Base-by-base conservation (phyloP, 2,797 vertebrate genomes). In the Sebastes hopkinsi region DNA sequence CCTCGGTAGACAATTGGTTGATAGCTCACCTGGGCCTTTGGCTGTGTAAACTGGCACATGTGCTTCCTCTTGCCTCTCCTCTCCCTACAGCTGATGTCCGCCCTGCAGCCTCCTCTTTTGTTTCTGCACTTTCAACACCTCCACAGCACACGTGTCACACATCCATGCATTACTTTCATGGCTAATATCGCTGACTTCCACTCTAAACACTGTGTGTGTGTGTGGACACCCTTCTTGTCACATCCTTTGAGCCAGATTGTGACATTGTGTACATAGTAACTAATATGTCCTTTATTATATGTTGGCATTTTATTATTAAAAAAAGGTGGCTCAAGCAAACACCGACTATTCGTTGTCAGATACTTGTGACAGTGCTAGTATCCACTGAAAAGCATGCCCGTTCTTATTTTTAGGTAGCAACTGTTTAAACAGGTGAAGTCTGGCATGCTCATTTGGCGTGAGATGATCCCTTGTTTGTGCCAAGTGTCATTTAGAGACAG, bases 351-450 rank as follows among this genome's bases (percentile, higher is more conserved):
- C 4, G 7, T n/a, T 78, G 29, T 42, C 36, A 18, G 11, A 46
- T 22, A 8, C 14, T 11, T 11, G 3, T 52, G 29, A 61, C 12
- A 72, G 22, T 34, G 25, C 23, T 61, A 3, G 22, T 25, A 61
- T 25, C n/a, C 52, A 36, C 7, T 42, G n/a, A 75, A 65, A 58
- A 70, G 6, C 16, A 14, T 67, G n/a, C 38, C 46, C 1, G 0
- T 12, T 59, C 32, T 78, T 52, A 10, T 69, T 76, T 69, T 61
- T 23, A 38, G 25, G 6, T 52, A 73, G 29, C 34, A 78, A 34
- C 64, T 70, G 76, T 83, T 74, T 62, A 73, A 80, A 78, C 25
- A 81, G 62, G 22, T 70, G 22, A 83, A 36, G 52, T 78, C 42
- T 27, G 81, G 32, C 27, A 50, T 72, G 68, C 79, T 58, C 7